phyloP scores from a whole-genome alignment of 2,888 invertebrate genomes.

The Aricia artaxerxes region DNA sequence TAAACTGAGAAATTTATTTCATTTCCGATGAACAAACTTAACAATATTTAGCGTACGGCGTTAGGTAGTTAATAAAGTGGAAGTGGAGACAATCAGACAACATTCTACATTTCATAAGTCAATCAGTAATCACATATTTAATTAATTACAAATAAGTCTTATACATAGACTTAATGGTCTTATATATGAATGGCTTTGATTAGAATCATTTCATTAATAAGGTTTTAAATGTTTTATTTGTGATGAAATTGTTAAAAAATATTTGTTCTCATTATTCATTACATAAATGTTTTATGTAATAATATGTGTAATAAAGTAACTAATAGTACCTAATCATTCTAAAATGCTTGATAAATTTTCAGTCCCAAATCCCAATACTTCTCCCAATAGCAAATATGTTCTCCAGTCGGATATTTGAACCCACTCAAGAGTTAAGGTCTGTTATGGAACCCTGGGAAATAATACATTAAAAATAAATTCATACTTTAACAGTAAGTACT shows the following conservation, averaged over 20 bases:
- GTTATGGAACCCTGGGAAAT: not conserved
- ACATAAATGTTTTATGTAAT: too few species aligned
- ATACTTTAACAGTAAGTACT: not conserved
- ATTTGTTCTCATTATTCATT: not conserved
- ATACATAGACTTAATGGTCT: not conserved
- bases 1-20: slow-evolving; percentile 39
- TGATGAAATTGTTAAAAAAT: not conserved
- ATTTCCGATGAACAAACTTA: slow-evolving; percentile 39
- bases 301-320: too few species aligned
- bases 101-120: not conserved
- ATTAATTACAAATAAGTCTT: slow-evolving; percentile 12
- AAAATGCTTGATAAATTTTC: too few species aligned
- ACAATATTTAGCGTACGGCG: slow-evolving; percentile 39
- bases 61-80: slow-evolving; percentile 29
- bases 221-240: not conserved
- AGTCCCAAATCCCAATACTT: not conserved
- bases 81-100: slow-evolving; percentile 18
- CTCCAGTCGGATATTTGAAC: not conserved
- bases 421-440: not conserved
- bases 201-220: not conserved
- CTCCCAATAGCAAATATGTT: not conserved
- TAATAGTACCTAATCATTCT: too few species aligned
- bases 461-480: not conserved
- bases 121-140: not conserved
- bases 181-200: not conserved